A percentile compares a stretch with the other conserved stretches of the same genome.
These are phyloP conservation scores for Heliconius erato DNA, from an alignment of 2,888 invertebrate genomes.

Conservation along the genomic window DNA sequence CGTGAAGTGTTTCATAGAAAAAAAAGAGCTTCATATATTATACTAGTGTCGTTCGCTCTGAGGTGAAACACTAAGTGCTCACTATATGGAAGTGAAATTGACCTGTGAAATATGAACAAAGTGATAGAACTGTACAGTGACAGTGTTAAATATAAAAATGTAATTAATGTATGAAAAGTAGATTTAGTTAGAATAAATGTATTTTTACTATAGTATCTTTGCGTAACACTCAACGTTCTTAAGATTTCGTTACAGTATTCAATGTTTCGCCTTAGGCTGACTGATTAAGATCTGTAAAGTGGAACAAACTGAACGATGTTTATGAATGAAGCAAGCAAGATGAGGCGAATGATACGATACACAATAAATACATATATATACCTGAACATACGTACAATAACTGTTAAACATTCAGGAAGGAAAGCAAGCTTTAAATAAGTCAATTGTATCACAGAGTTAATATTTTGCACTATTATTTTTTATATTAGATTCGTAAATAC, in stretches of 20 bases:
- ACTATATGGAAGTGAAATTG: constrained; percentile 50
- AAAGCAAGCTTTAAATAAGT: constrained; percentile 14
- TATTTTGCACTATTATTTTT: constrained; percentile 13
- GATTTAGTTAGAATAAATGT: constrained; percentile 65
- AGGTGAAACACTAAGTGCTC: constrained; percentile 50
- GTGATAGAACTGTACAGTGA: constrained; percentile 58
- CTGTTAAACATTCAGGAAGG: neutral
- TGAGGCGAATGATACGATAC: neutral
- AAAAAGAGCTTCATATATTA: constrained; percentile 54
- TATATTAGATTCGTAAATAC: neutral
- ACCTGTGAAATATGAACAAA: constrained; percentile 51
- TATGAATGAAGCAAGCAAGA: neutral
- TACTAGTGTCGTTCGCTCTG: constrained; percentile 64
- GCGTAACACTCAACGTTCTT: constrained; percentile 60
- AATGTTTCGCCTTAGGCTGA: constrained; percentile 37
- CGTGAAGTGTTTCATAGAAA: constrained; percentile 32
- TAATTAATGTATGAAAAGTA: constrained; percentile 66
- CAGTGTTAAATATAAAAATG: constrained; percentile 58
- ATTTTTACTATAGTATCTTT: constrained; percentile 60
- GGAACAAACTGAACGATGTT: constrained; percentile 17
- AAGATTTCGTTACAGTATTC: constrained; percentile 30
- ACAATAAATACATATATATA: neutral
- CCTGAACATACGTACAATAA: neutral
- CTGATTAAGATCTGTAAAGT: constrained; percentile 37
- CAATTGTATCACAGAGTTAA: constrained; percentile 7